Evolutionary conservation across 1,140 invertebrate genomes (phyloP).

Genomic region (Drosophila saltans): DNA sequence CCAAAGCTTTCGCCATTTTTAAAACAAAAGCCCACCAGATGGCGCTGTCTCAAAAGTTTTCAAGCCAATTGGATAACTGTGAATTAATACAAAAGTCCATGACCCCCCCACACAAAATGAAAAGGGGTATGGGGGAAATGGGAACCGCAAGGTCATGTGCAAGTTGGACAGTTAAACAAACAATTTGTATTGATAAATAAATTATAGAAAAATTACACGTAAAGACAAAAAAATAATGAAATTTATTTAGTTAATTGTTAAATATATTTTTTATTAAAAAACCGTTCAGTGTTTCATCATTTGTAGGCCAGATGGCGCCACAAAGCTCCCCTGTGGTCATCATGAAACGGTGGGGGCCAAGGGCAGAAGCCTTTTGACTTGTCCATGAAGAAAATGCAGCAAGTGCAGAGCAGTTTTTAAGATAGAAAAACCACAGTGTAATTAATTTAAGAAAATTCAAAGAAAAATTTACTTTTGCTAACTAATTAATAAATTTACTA

Average conservation of each 20-base stretch:
- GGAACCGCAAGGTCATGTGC: background rate
- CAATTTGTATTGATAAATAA: background rate
- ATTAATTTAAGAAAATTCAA: no score
- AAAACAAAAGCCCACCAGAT: constrained; percentile 61
- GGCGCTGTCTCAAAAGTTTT: constrained; percentile 23
- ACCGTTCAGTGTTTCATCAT: background rate
- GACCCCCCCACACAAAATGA: background rate
- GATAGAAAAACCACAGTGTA: no score
- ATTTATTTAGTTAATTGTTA: background rate
- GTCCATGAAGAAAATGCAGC: no score
- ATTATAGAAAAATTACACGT: background rate
- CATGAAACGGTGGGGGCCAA: background rate
- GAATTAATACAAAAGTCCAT: background rate
- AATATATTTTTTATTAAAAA: background rate
- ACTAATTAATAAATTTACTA: no score
- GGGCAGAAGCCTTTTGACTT: no score
- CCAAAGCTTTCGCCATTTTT: constrained; percentile 80
- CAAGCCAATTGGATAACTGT: background rate
- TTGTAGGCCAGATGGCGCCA: constrained; percentile 43
- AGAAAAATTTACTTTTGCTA: no score
- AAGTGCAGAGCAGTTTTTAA: no score
- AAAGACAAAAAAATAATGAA: background rate
- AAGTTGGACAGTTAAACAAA: background rate
- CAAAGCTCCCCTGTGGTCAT: constrained; percentile 1
- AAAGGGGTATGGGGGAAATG: no score